phyloP scores from a whole-genome alignment of 2,113 vertebrate genomes.

The Ia io region DNA sequence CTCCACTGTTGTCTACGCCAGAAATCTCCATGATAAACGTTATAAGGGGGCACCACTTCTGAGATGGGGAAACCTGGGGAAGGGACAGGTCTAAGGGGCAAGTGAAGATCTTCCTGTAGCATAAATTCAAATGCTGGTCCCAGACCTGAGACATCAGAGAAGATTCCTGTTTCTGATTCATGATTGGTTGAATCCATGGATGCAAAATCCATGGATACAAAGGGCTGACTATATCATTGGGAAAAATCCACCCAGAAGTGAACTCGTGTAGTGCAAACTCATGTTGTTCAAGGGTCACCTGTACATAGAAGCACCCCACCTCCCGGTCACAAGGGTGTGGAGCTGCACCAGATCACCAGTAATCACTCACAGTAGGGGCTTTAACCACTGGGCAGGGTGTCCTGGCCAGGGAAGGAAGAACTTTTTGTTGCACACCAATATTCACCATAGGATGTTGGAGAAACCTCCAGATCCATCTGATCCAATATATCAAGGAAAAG shows the following conservation, averaged over 20 bases:
- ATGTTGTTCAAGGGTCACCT: background rate
- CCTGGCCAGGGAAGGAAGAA: background rate
- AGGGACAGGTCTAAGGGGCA: background rate
- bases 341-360: background rate
- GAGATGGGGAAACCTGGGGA: background rate
- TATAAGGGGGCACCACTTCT: background rate
- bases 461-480: background rate
- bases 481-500: background rate
- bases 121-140: background rate
- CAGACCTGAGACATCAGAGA: background rate
- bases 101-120: background rate
- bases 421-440: background rate
- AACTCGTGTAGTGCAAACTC: no score
- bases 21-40: background rate
- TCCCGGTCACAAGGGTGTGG: background rate
- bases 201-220: background rate
- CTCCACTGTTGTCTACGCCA: accelerated
- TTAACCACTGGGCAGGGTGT: background rate
- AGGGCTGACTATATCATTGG: background rate
- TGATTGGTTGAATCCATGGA: background rate
- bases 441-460: no score
- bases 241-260: background rate
- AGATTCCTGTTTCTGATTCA: background rate
- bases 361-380: background rate
- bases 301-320: background rate